Percentiles rank a stretch among this genome's conserved stretches.
These are phyloP conservation scores for Dermochelys coriacea DNA, from an alignment of 2,797 vertebrate genomes.

Conservation along the genomic window DNA sequence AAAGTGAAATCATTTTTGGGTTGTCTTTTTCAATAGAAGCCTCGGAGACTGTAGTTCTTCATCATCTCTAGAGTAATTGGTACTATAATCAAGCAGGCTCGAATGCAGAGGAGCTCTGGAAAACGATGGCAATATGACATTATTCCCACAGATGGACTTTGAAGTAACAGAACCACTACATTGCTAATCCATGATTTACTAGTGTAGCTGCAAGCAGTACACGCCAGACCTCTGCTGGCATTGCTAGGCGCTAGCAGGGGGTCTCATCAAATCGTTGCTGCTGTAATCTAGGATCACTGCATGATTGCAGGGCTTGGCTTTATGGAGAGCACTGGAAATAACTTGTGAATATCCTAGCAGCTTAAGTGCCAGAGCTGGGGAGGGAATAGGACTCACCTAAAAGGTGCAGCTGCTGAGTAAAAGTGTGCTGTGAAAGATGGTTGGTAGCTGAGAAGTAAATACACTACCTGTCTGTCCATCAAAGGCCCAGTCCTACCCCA, in stretches of 20 bases:
- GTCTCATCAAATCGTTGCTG: slow-evolving; percentile 64
- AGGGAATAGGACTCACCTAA: neutral
- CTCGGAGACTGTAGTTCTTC: neutral
- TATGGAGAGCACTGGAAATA: neutral
- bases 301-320: neutral
- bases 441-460: neutral
- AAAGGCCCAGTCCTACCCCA: neutral
- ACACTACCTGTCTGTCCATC: neutral
- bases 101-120: slow-evolving; percentile 7
- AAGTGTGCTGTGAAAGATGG: neutral
- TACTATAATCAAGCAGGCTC: slow-evolving; percentile 45
- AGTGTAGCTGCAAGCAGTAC: slow-evolving; percentile 28
- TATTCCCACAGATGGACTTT: slow-evolving; percentile 46
- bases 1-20: neutral
- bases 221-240: slow-evolving; percentile 13
- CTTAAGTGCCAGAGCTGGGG: neutral
- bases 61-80: slow-evolving; percentile 33
- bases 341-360: neutral
- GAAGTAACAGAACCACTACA: slow-evolving; percentile 50
- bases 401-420: neutral
- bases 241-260: slow-evolving; percentile 12
- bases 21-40: neutral
- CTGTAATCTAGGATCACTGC: slow-evolving; percentile 56
- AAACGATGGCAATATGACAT: neutral
- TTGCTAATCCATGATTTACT: slow-evolving; percentile 50